Conservation (phyloP, 1,140 invertebrate genomes). For the Hylaeus anthracinus region DNA sequence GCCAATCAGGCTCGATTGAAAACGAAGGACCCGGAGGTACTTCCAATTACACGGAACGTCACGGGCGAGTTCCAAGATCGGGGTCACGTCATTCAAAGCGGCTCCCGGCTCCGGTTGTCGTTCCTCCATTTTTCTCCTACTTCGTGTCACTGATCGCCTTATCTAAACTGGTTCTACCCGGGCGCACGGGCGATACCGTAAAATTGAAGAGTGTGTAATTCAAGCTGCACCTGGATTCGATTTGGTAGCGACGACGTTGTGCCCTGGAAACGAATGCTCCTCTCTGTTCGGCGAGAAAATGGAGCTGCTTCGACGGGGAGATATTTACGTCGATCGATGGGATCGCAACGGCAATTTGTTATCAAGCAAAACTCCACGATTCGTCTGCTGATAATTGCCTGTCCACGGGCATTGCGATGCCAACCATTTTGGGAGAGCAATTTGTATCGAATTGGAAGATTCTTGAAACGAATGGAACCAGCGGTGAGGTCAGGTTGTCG, state of each 20-base stretch:
- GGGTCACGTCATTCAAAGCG: slow-evolving; percentile 71
- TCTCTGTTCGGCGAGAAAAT: not conserved
- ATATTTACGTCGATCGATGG: not conserved
- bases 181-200: slow-evolving; percentile 31
- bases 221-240: slow-evolving; percentile 33
- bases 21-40: slow-evolving; percentile 64
- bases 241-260: slow-evolving; percentile 7
- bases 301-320: not conserved
- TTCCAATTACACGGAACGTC: slow-evolving; percentile 73
- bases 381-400: not conserved
- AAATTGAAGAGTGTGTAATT: slow-evolving; percentile 54
- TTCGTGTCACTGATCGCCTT: slow-evolving; percentile 49
- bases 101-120: not conserved
- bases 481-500: too few relatives aligned
- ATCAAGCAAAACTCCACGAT: too few relatives aligned
- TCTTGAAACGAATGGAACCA: too few relatives aligned
- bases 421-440: not conserved
- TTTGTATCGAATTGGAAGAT: too few relatives aligned
- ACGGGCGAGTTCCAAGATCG: slow-evolving; percentile 63
- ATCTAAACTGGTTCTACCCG: slow-evolving; percentile 42
- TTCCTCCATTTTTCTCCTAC: slow-evolving; percentile 42
- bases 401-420: not conserved
- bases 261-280: not conserved
- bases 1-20: slow-evolving; percentile 65
- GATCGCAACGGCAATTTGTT: not conserved